These are phyloP conservation scores for Cervus canadensis DNA, from an alignment of 2,113 vertebrate species.

Conservation along the genomic window DNA sequence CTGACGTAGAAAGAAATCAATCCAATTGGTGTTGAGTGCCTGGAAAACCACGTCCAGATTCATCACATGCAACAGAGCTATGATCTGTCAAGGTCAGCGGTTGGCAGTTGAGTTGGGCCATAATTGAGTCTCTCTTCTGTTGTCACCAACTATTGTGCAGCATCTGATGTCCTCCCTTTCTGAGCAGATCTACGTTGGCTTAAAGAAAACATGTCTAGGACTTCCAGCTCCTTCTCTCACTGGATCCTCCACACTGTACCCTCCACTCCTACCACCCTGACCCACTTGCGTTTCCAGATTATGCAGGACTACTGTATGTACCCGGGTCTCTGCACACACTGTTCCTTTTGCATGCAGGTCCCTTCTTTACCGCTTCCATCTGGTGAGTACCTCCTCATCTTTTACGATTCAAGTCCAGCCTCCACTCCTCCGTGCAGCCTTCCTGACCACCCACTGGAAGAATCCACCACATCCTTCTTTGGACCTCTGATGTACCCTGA, in stretches of 20 bases:
- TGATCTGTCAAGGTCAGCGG: background rate
- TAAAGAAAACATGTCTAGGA: background rate
- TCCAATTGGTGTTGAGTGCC: background rate
- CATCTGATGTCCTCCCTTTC: background rate
- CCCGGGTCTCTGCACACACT: rapidly evolving
- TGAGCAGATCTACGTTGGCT: background rate
- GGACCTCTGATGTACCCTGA: too few species aligned
- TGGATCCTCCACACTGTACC: too few species aligned
- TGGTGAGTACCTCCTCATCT: background rate
- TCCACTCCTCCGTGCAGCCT: background rate
- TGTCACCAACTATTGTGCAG: background rate
- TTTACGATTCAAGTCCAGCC: background rate
- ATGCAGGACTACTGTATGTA: rapidly evolving
- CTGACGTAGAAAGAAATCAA: background rate
- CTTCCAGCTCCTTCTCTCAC: background rate
- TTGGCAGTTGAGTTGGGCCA: background rate
- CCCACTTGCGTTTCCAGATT: background rate
- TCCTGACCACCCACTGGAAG: background rate
- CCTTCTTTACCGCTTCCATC: background rate
- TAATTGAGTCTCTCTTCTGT: background rate
- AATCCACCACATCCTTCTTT: background rate
- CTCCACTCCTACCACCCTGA: background rate
- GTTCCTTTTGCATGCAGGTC: background rate
- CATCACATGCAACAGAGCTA: background rate
- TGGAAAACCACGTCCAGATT: background rate